Percentiles rank a stretch among this genome's conserved stretches.
Conservation (phyloP, 1,140 invertebrate genomes). For the Oreohelix idahoensis region DNA sequence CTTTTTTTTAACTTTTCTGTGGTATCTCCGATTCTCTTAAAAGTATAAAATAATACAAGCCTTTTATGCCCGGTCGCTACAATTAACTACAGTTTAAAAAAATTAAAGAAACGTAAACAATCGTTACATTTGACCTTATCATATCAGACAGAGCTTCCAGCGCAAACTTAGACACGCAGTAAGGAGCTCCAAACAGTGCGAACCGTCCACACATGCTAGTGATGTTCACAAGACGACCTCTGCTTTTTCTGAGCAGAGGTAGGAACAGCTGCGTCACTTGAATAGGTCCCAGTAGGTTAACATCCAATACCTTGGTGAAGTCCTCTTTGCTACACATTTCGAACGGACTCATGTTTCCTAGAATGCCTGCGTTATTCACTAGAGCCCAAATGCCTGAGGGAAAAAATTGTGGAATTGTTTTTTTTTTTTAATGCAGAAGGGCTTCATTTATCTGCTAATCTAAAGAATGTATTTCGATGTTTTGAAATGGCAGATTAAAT, state of each 20-base stretch:
- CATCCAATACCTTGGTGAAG: slow-evolving; percentile 39
- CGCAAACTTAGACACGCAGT: slow-evolving; percentile 49
- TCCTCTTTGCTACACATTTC: slow-evolving; percentile 44
- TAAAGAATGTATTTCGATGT: no score
- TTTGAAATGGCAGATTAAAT: no score
- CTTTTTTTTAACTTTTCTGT: no score
- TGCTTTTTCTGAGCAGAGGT: slow-evolving; percentile 49
- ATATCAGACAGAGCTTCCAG: slow-evolving; percentile 53
- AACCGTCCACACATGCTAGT: slow-evolving; percentile 46
- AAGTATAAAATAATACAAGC: no score
- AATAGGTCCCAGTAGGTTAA: slow-evolving; percentile 52
- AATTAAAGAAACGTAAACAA: no score
- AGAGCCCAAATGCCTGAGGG: slow-evolving; percentile 58
- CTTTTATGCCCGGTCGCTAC: no score
- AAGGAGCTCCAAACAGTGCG: slow-evolving; percentile 28
- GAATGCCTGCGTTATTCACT: slow-evolving; percentile 58
- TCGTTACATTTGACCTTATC: no score
- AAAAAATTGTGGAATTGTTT: not conserved
- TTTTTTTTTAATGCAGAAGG: no score
- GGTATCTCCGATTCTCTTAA: no score
- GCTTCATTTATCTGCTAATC: no score
- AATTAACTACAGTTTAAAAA: no score
- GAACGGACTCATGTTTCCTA: slow-evolving; percentile 21
- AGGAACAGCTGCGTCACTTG: slow-evolving; percentile 50
- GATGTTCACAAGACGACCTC: slow-evolving; percentile 56